Evolutionary conservation across 1,140 invertebrate genomes (phyloP), one percentile per base, ranked within the genome.

Genomic region (Ostrea edulis): DNA sequence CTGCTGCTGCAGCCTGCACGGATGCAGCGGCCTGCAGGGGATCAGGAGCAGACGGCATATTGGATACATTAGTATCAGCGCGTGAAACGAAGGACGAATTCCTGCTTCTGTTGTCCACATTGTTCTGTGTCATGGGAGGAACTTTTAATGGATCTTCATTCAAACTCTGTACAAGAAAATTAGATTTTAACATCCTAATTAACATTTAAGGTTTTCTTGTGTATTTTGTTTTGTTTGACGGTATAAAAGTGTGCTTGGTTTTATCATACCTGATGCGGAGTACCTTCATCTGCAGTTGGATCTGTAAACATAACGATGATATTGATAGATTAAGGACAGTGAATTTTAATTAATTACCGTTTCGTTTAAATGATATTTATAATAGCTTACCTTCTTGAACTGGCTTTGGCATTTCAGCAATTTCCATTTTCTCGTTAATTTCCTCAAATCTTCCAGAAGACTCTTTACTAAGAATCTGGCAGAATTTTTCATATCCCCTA

Each of bases 401-500:
- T 29, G 68, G 9, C 14, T 77, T 25, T 25, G 11, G 25, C 0
- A 29, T 22, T 35, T 29, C 68, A 77, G 29, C 20, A 17, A 89
- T 84, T n/a, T 89, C 86, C 25, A 89, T 51, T 85, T 85, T 89
- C 29, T 85, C 82, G 71, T 87, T 87, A 7, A 89, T 82, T 51
- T 82, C 88, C 68, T 85, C 58, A 53, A 87, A 89, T 85, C 83
- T 84, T 44, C 87, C 87, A n/a, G 86, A 85, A 22, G 77, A 85
- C 71, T 89, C 86, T 17, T 53, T 53, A 51, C 88, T n/a, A 20
- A 89, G 54, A n/a, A 87, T 85, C 17, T 89, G 77, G 85, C 86
- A 87, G n/a, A 89, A 89, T 22, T 53, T 77, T 29, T 89, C 86
- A 68, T 87, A 89, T 4, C 88, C 88, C 29, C 85, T 85, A n/a